A percentile compares a stretch with the other conserved stretches of the same genome.
phyloP scores from a whole-genome alignment of 2,888 invertebrate genomes.

The Alloscopus bannaensis region DNA sequence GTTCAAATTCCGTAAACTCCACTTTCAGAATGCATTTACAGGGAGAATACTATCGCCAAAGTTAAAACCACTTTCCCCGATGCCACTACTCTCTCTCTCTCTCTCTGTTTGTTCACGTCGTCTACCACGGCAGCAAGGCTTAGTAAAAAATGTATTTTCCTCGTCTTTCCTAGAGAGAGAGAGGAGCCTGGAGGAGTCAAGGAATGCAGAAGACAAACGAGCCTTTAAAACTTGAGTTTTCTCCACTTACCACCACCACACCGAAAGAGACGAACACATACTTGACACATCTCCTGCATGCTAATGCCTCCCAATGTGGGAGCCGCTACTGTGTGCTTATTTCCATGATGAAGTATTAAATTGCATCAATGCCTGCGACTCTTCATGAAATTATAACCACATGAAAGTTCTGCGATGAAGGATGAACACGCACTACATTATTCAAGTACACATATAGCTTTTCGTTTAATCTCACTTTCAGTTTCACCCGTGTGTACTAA shows the following conservation, averaged over 20 bases:
- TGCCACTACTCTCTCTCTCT: background rate
- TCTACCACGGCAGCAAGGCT: background rate
- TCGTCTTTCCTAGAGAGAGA: too few species aligned
- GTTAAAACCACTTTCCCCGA: background rate
- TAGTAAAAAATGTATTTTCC: too few species aligned
- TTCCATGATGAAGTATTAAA: conserved; percentile 6
- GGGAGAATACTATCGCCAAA: background rate
- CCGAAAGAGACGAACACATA: background rate
- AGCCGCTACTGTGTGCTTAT: background rate
- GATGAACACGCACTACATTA: background rate
- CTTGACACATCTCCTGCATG: background rate
- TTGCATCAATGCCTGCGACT: conserved; percentile 11
- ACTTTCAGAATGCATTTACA: background rate
- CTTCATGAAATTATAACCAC: conserved; percentile 21
- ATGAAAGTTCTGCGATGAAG: background rate
- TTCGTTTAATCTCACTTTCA: too few species aligned
- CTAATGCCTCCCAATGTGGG: background rate
- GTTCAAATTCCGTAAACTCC: background rate
- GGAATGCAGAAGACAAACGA: background rate
- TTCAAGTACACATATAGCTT: too few species aligned
- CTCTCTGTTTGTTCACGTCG: background rate
- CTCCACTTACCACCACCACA: background rate
- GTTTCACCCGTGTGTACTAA: too few species aligned
- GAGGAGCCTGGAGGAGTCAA: too few species aligned
- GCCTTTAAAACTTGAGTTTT: background rate